phyloP scores from a whole-genome alignment of 2,113 vertebrate species.

The Rhynchomys soricoides region DNA sequence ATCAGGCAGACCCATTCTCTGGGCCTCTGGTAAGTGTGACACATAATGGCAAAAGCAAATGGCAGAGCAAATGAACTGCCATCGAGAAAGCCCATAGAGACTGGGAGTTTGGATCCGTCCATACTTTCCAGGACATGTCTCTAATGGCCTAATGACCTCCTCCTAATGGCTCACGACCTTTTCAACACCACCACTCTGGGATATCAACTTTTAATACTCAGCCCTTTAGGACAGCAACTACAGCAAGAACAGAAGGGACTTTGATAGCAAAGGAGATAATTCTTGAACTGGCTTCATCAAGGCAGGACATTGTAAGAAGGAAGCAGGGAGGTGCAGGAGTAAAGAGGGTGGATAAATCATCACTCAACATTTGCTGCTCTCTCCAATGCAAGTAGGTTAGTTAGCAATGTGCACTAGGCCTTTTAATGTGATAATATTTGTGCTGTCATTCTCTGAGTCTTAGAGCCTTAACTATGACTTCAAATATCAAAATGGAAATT shows the following conservation, averaged over 20 bases:
- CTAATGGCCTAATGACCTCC: background rate
- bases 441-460: background rate
- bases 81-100: too few relatives aligned
- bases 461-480: background rate
- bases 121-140: background rate
- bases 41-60: background rate
- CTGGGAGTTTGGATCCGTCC: too few relatives aligned
- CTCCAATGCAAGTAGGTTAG: background rate
- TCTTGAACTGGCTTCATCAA: background rate
- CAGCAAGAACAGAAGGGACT: background rate
- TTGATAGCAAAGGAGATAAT: background rate
- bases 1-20: background rate
- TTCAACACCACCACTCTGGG: background rate
- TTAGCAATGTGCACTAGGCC: background rate
- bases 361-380: background rate
- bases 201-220: background rate
- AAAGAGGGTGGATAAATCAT: background rate
- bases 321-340: background rate
- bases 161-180: background rate
- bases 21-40: background rate
- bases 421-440: background rate
- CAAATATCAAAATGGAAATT: background rate
- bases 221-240: background rate
- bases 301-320: background rate
- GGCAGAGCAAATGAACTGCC: background rate